Percentiles rank a stretch among this genome's conserved stretches.
Conservation (phyloP, 2,888 invertebrate genomes). For the Mythimna albipuncta region DNA sequence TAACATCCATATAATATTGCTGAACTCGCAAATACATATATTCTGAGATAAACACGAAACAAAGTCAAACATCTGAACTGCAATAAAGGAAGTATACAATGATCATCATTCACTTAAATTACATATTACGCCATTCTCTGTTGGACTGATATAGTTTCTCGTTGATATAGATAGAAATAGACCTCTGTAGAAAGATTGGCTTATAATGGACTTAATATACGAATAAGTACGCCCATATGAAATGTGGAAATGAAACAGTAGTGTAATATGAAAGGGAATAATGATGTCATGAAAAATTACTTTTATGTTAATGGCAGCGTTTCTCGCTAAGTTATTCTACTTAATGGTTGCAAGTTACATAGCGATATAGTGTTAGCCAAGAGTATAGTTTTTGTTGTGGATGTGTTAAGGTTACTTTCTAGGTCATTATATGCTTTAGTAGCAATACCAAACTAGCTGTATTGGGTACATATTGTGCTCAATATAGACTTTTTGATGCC, state of each 20-base stretch:
- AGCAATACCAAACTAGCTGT: too few species aligned
- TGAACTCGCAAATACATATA: constrained; percentile 62
- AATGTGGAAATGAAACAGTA: constrained; percentile 40
- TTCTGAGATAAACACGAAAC: constrained; percentile 51
- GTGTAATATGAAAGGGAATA: constrained; percentile 27
- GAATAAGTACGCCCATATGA: constrained; percentile 50
- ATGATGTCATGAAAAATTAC: constrained; percentile 57
- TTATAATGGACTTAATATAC: constrained; percentile 41
- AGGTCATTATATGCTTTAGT: neutral
- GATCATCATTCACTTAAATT: constrained; percentile 74
- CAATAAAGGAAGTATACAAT: constrained; percentile 75
- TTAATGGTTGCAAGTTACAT: constrained; percentile 23
- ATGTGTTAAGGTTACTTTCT: constrained; percentile 1
- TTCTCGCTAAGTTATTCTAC: constrained; percentile 27
- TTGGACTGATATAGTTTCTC: constrained; percentile 54
- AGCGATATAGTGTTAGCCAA: neutral
- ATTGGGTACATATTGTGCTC: neutral
- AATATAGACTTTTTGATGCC: neutral
- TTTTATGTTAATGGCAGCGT: constrained; percentile 44
- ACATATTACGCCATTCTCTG: constrained; percentile 70
- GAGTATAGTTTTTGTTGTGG: neutral
- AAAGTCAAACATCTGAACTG: constrained; percentile 54
- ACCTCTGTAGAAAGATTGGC: constrained; percentile 42
- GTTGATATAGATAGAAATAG: constrained; percentile 51
- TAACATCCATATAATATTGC: constrained; percentile 60